Conservation (phyloP, 2,797 vertebrate genomes). For the Cynodonichthys magdalenae region DNA sequence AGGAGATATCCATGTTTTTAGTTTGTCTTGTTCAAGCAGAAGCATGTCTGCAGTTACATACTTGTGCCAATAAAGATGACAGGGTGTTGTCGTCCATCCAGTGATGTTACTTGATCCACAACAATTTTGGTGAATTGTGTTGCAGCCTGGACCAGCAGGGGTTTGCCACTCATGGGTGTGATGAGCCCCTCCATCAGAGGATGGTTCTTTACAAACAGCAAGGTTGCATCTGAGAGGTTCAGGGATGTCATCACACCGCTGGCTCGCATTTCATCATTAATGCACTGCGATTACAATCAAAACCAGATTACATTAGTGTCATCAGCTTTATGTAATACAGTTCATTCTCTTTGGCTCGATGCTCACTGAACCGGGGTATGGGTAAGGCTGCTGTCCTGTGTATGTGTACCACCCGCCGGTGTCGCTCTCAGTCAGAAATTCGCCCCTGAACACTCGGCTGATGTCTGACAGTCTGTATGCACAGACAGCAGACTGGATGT, state of each 20-base stretch:
- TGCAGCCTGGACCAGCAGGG: slow-evolving; percentile 21
- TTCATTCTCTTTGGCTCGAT: neutral
- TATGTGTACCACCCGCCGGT: slow-evolving; percentile 23
- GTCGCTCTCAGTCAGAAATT: slow-evolving; percentile 25
- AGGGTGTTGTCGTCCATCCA: slow-evolving; percentile 15
- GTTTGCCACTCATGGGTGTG: slow-evolving; percentile 13
- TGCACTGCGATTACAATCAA: slow-evolving; percentile 26
- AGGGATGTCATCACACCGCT: slow-evolving; percentile 11
- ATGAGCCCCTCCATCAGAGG: slow-evolving; percentile 33
- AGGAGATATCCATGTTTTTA: no score
- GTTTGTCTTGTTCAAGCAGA: no score
- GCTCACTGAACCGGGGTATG: slow-evolving; percentile 36
- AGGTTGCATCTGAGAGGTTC: slow-evolving; percentile 13
- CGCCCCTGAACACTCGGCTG: slow-evolving; percentile 27
- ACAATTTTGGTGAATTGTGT: slow-evolving; percentile 28
- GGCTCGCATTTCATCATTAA: slow-evolving; percentile 21
- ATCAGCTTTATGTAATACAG: neutral
- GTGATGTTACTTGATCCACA: slow-evolving; percentile 27
- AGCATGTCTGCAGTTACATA: neutral
- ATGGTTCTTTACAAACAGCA: slow-evolving; percentile 33
- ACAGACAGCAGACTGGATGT: slow-evolving; percentile 41
- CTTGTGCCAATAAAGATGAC: slow-evolving; percentile 40
- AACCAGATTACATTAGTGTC: neutral
- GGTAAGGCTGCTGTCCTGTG: slow-evolving; percentile 20
- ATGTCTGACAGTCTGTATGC: slow-evolving; percentile 46